Evolutionary conservation across 2,797 vertebrate genomes (phyloP), one percentile per base, ranked within the genome.

Genomic region (Girardinus metallicus): DNA sequence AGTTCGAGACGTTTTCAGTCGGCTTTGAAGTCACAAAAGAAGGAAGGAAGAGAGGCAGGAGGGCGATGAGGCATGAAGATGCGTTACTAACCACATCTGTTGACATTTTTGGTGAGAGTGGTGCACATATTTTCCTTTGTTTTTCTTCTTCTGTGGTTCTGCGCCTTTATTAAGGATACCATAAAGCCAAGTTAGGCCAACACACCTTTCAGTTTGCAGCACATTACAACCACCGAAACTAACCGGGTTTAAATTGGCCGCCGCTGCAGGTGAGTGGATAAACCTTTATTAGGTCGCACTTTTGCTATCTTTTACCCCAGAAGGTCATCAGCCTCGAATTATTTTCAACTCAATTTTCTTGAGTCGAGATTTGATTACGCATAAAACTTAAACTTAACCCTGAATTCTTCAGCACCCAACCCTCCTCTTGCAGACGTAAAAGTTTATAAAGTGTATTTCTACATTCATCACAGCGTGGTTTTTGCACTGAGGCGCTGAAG

Each of bases 161-260:
- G 15, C 64, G n/a, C 73, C 23, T 21, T 49, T 6, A 75, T 51
- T 23, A 75, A 15, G 0, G 23, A 36, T 66, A 21, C 34, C 21
- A 1, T 36, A 36, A 77, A 60, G 9, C 13, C 5, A 75, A 23
- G 11, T 43, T 7, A 70, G 66, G 7, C 55, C 4, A 11, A 4
- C 41, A 3, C 0, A 53, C 13, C 7, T 76, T 64, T 21, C 53
- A 34, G 7, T 8, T 1, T 23, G 1, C 4, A 12, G 36, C 23
- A 18, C 2, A 36, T 18, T 1, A 11, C 1, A 84, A 79, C 80
- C 7, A 75, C 75, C 77, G 89, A 89, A 85, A 83, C 83, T 49
- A 1, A 16, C 68, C 23, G 1, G 41, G 36, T 5, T 15, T 55
- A 43, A 74, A 64, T 46, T 78, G 53, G 16, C 23, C 10, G 0